Evolutionary conservation across 2,113 vertebrate species (phyloP), one percentile per base, ranked within the genome.

Genomic region (Oreochromis spilurus): DNA sequence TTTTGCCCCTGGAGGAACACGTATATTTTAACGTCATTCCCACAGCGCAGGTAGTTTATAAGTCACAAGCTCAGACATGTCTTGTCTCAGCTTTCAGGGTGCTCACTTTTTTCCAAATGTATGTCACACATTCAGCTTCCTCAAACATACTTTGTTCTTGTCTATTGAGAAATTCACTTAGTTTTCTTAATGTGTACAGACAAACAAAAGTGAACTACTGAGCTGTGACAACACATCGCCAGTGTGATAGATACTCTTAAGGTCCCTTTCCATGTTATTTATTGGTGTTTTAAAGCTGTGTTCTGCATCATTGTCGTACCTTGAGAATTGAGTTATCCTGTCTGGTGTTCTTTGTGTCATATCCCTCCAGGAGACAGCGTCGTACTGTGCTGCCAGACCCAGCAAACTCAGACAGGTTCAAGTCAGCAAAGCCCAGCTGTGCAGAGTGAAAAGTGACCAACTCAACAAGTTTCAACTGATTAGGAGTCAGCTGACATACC

Each of bases 321-420:
- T 99, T 99, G 82, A 99, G 97, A 94, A 99, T 99, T 78, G 99
- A 99, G 94, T 99, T 99, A 91, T 99, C 99, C 89, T 99, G 99
- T 89, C 99, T 97, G 85, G 97, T 98, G 94, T 99, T 97, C 96
- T 99, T 99, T 92, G 98, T 99, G 94, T 99, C 97, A 83, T 99
- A 99, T 83, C 99, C 99, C 95, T 99, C 99, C 81, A 99, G 95
- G 90, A 99, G 97, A 94, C 97, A 99, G 62, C 97, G 97, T 8
- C 99, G 97, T 62, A 97, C 97, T 17, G 97, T 98, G 91, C 94
- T 98, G 92, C 98, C 98, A 1, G 98, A 98, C 81, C 99, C 99
- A 87, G 99, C 99, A 96, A 98, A 99, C 94, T 99, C 99, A 50
- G 99, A 96, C 93, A 99, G 96, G 93, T 99, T 99, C 91, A 99